These are phyloP conservation scores for Acomys russatus DNA, from an alignment of 2,797 vertebrate species.

Conservation along the genomic window DNA sequence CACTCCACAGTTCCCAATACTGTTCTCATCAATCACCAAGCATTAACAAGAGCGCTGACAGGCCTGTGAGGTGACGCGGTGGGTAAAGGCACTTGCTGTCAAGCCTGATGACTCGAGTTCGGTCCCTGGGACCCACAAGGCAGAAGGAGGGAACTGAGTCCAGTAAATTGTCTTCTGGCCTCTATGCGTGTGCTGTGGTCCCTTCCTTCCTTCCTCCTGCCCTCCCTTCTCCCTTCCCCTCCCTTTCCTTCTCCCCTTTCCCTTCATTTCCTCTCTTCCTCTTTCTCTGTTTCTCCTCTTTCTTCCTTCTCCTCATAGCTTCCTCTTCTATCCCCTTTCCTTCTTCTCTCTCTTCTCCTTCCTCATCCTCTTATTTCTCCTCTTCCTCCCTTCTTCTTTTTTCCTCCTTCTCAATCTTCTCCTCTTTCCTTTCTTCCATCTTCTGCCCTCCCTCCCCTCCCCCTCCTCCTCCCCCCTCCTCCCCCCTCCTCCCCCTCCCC, in stretches of 20 bases:
- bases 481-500: neutral
- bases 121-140: too few species aligned
- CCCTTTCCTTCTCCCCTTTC: neutral
- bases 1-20: neutral
- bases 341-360: neutral
- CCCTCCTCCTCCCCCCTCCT: neutral
- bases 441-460: neutral
- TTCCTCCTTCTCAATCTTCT: neutral
- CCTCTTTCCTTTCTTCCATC: neutral
- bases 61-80: neutral
- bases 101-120: neutral
- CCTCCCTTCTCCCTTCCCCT: neutral
- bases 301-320: neutral
- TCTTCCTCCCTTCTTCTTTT: neutral
- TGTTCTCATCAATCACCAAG: neutral
- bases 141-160: neutral
- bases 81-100: neutral
- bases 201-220: too few species aligned
- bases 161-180: neutral
- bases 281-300: neutral
- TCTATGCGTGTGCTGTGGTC: neutral
- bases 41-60: too few species aligned
- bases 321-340: neutral
- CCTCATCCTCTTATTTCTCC: neutral
- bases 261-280: too few species aligned